A percentile compares a stretch with the other conserved stretches of the same genome.
Evolutionary conservation across 2,113 vertebrate genomes (phyloP).

Genomic region (Craseonycteris thonglongyai): DNA sequence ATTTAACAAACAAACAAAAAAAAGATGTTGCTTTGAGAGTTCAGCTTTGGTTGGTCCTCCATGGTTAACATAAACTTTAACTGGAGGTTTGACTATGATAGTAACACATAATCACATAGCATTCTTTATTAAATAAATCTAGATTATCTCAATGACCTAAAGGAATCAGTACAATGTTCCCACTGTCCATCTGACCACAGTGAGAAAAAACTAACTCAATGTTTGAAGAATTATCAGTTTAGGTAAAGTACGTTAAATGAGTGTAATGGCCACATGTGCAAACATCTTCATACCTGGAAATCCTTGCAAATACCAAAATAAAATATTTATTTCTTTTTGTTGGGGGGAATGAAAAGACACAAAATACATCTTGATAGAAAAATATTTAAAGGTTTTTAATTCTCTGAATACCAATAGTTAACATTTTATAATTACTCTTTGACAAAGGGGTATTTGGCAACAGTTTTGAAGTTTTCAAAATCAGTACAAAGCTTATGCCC

Average conservation of each 20-base stretch:
- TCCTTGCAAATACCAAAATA: slow-evolving; percentile 42
- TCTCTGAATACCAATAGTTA: slow-evolving; percentile 50
- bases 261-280: neutral
- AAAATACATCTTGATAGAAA: slow-evolving; percentile 53
- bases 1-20: no score
- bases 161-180: neutral
- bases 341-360: slow-evolving; percentile 47
- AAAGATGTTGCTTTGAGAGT: neutral
- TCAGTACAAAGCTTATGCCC: slow-evolving; percentile 48
- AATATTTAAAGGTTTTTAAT: slow-evolving; percentile 42
- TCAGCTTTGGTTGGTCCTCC: neutral
- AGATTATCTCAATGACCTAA: neutral
- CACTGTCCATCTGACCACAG: neutral
- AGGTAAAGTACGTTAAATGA: neutral
- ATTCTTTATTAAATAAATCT: slow-evolving; percentile 26
- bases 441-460: slow-evolving; percentile 43
- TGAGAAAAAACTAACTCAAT: neutral
- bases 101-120: neutral
- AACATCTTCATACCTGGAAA: slow-evolving; percentile 4
- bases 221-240: neutral
- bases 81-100: neutral
- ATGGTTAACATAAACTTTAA: neutral
- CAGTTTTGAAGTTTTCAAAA: slow-evolving; percentile 30
- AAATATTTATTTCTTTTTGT: slow-evolving; percentile 54
- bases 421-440: slow-evolving; percentile 59